phyloP scores from a whole-genome alignment of 2,797 vertebrate species.

The Poecilia picta region DNA sequence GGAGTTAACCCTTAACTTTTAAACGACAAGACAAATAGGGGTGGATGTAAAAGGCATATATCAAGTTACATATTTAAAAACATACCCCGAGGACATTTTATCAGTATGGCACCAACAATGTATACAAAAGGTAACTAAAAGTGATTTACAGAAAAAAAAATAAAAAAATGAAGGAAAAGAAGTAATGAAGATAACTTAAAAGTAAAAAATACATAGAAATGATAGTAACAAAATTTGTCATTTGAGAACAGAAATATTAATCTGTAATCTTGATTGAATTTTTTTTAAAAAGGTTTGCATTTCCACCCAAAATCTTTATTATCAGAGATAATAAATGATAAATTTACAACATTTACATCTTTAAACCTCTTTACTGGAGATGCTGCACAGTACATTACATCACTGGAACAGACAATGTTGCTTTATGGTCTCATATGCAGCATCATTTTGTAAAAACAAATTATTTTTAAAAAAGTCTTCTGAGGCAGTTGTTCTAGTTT shows the following conservation, averaged over 20 bases:
- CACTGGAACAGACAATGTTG: neutral
- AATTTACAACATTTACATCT: neutral
- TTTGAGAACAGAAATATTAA: neutral
- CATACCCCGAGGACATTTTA: neutral
- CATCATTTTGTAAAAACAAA: neutral
- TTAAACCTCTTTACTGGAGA: neutral
- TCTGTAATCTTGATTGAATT: neutral
- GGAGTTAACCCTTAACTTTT: neutral
- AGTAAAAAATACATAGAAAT: neutral
- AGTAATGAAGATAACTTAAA: neutral
- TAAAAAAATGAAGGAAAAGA: neutral
- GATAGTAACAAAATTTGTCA: neutral
- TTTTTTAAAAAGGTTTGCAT: neutral
- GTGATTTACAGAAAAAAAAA: neutral
- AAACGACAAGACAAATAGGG: neutral
- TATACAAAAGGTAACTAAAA: neutral
- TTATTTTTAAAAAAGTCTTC: neutral
- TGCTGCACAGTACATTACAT: neutral
- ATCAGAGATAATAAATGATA: neutral
- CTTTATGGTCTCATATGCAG: neutral
- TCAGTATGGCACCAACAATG: neutral
- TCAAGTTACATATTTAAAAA: neutral
- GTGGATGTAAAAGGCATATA: neutral
- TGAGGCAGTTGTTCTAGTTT: neutral
- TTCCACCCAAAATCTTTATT: neutral